phyloP scores from a whole-genome alignment of 2,888 invertebrate genomes.

The Urechis unicinctus region DNA sequence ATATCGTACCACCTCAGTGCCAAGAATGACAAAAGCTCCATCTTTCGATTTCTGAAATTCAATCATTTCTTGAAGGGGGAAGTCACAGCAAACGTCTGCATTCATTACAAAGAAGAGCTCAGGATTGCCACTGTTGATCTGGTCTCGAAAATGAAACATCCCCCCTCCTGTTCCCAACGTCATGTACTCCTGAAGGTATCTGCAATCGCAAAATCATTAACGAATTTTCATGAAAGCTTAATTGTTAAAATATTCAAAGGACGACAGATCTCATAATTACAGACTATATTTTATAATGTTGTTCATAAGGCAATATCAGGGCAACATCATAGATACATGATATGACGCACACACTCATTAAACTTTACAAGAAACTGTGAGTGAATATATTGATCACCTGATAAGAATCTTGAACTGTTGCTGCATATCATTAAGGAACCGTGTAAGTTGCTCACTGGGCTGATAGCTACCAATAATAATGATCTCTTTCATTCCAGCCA shows the following conservation, averaged over 20 bases:
- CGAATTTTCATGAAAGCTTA: no score
- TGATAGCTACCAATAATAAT: slow-evolving; percentile 91
- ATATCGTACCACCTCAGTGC: slow-evolving; percentile 55
- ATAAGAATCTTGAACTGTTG: slow-evolving; percentile 74
- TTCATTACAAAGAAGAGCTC: slow-evolving; percentile 89
- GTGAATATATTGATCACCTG: no score
- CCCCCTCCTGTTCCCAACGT: slow-evolving; percentile 94
- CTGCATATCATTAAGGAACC: slow-evolving; percentile 81
- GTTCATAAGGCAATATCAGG: no score
- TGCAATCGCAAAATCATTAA: no score
- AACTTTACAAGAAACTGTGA: no score
- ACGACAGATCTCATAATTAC: no score
- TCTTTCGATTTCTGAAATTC: slow-evolving; percentile 36
- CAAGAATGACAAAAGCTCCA: slow-evolving; percentile 70
- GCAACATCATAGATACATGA: no score
- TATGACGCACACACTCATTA: no score
- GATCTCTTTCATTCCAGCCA: slow-evolving; percentile 79
- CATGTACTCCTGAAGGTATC: slow-evolving; percentile 92
- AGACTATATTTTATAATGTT: no score
- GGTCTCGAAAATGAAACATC: slow-evolving; percentile 92
- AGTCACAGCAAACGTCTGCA: slow-evolving; percentile 96
- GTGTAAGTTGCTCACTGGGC: slow-evolving; percentile 68
- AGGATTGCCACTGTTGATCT: slow-evolving; percentile 79
- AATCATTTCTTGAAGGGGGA: slow-evolving; percentile 76
- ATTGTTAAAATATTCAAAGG: no score